Evolutionary conservation across 2,797 vertebrate species (phyloP), one percentile per base, ranked within the genome.

Genomic region (Limosa lapponica): DNA sequence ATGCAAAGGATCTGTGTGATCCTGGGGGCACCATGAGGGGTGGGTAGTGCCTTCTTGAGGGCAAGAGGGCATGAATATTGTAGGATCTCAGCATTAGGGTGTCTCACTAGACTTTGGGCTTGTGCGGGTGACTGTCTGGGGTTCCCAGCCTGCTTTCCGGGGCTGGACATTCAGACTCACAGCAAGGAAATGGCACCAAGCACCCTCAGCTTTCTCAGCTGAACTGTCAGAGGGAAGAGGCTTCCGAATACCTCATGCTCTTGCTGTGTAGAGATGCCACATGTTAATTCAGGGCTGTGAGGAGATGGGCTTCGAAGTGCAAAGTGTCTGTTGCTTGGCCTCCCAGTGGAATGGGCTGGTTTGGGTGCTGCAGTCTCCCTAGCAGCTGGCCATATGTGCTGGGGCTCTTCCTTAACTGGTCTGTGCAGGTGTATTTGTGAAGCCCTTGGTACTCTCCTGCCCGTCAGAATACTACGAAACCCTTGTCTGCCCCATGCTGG

Each of bases 401-500:
- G n/a, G 22, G 37, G 59, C 25, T 87, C 64, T 98, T 97, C 98
- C 98, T 99, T 99, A 98, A 99, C 97, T 52, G n/a, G 8, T 25
- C 9, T 54, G 2, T 90, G 70, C 86, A 99, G 98, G 99, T 67
- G 97, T 99, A 74, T 99, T 99, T 91, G 95, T 99, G 97, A 99
- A 98, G 97, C 99, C 99, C 81, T 95, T 99, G 97, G 99, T 99
- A 90, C 96, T 98, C 24, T 99, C 98, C n/a, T 99, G 99, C 96
- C 99, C 99, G 75, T 97, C 98, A 22, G 99, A 99, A 96, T 98
- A 99, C 96, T 99, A 99, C 1, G 98, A 99, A 93, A 98, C 98
- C 93, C 97, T 99, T 12, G 97, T 99, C 82, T 99, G 98, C 93
- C 99, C 99, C 61, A 98, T 99, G 96, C 98, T 99, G 89, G 99